phyloP scores from a whole-genome alignment of 2,888 invertebrate genomes.

The Bellardia bayeri region DNA sequence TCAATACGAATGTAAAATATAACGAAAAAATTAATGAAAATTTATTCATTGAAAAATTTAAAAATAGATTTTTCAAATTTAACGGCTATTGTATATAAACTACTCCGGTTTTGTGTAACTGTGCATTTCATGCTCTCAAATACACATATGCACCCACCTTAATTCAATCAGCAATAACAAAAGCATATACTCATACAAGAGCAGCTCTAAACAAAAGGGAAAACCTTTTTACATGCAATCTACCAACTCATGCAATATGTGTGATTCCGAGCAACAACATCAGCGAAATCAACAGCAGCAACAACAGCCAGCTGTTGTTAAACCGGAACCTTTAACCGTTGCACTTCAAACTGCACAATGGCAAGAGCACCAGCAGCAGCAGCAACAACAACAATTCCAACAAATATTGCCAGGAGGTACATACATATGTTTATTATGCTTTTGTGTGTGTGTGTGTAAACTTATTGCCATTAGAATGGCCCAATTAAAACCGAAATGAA shows the following conservation, averaged over 20 bases:
- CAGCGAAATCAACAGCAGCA: constrained; percentile 40
- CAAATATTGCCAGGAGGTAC: constrained; percentile 55
- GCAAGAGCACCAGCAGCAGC: constrained; percentile 35
- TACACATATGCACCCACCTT: background rate
- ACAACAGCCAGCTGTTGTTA: constrained; percentile 39
- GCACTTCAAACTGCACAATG: constrained; percentile 27
- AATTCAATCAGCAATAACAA: constrained; percentile 32
- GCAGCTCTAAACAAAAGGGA: constrained; percentile 13
- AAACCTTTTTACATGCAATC: background rate
- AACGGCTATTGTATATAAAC: background rate
- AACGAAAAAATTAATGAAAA: too few species aligned
- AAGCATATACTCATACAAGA: constrained; percentile 11
- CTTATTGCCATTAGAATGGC: background rate
- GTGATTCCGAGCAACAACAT: constrained; percentile 59
- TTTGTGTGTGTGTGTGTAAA: background rate
- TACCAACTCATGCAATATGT: constrained; percentile 57
- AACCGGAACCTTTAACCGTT: constrained; percentile 48
- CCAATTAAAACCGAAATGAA: background rate
- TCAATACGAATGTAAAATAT: too few species aligned
- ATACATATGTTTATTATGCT: constrained; percentile 37
- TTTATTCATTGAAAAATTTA: too few species aligned
- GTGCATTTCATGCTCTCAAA: background rate
- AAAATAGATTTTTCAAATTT: background rate
- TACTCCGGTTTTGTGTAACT: background rate
- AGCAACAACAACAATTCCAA: constrained; percentile 35